Evolutionary conservation across 2,113 vertebrate genomes (phyloP).

Genomic region (Corvus cornix): DNA sequence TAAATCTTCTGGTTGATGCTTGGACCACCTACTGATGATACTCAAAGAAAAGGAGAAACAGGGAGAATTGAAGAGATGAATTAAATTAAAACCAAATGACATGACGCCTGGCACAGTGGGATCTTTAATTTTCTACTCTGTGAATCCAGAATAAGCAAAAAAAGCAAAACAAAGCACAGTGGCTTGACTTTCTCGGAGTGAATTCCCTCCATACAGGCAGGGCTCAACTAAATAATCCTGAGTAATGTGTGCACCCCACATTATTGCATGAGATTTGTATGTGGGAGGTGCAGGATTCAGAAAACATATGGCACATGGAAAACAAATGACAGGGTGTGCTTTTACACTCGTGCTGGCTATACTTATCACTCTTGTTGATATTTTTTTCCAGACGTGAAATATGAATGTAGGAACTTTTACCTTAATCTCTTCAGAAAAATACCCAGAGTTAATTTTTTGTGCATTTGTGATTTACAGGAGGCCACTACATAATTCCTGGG

Average conservation of each 20-base stretch:
- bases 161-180: slow-evolving; percentile 21
- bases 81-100: slow-evolving; percentile 67
- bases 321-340: slow-evolving; percentile 67
- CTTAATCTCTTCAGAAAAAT: slow-evolving; percentile 38
- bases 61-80: slow-evolving; percentile 47
- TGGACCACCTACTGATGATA: slow-evolving; percentile 65
- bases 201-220: slow-evolving; percentile 34
- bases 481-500: not conserved
- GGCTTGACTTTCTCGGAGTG: slow-evolving; percentile 37
- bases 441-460: not conserved
- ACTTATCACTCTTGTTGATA: slow-evolving; percentile 59
- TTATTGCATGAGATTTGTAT: slow-evolving; percentile 62
- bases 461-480: slow-evolving; percentile 44
- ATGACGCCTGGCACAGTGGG: slow-evolving; percentile 41
- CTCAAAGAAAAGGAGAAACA: slow-evolving; percentile 28
- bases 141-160: slow-evolving; percentile 47
- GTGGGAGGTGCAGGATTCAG: slow-evolving; percentile 70
- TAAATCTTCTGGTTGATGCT: slow-evolving; percentile 67
- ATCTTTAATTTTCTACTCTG: slow-evolving; percentile 54
- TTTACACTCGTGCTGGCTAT: slow-evolving; percentile 59
- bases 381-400: slow-evolving; percentile 55
- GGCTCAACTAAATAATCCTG: slow-evolving; percentile 56
- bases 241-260: slow-evolving; percentile 60
- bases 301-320: slow-evolving; percentile 70
- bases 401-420: slow-evolving; percentile 46